A percentile compares a stretch with the other conserved stretches of the same genome.
These are phyloP conservation scores for Argyrosomus regius DNA, from an alignment of 2,797 vertebrate genomes.

Conservation along the genomic window DNA sequence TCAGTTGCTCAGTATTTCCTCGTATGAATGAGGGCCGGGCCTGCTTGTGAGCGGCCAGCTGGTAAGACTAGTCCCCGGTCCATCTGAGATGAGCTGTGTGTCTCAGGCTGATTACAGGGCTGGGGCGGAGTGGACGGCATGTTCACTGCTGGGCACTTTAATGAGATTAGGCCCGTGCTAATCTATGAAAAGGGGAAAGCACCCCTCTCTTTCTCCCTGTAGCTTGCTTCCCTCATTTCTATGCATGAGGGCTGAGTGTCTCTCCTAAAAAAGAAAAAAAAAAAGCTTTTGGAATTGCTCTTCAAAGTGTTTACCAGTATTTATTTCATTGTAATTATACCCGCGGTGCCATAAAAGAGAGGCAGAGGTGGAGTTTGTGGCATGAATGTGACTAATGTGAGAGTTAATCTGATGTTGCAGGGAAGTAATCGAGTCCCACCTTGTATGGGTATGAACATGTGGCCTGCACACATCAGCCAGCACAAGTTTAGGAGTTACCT, in stretches of 20 bases:
- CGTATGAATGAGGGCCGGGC: constrained; percentile 61
- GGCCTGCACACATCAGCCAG: not conserved
- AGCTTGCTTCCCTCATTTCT: constrained; percentile 72
- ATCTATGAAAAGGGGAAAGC: constrained; percentile 85
- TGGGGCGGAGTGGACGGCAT: constrained; percentile 75
- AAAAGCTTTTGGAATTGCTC: constrained; percentile 75
- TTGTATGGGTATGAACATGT: constrained; percentile 43
- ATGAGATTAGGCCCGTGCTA: constrained; percentile 86
- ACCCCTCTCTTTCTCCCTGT: constrained; percentile 60
- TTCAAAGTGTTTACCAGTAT: constrained; percentile 80
- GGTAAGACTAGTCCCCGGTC: constrained; percentile 66
- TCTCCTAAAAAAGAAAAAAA: constrained; percentile 57
- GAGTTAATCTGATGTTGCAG: constrained; percentile 53
- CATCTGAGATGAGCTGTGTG: constrained; percentile 82
- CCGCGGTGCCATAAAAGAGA: constrained; percentile 41
- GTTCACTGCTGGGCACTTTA: constrained; percentile 85
- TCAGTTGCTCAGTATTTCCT: constrained; percentile 58
- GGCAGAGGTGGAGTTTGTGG: constrained; percentile 53
- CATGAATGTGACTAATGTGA: constrained; percentile 56
- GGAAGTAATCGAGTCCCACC: constrained; percentile 27
- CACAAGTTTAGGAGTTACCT: constrained; percentile 61
- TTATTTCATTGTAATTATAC: constrained; percentile 82
- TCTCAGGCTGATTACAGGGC: constrained; percentile 85
- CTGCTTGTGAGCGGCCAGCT: constrained; percentile 70
- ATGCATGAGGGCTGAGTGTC: constrained; percentile 74